Evolutionary conservation across 2,888 invertebrate genomes (phyloP), one percentile per base, ranked within the genome.

Genomic region (Sepioteuthis lessoniana): DNA sequence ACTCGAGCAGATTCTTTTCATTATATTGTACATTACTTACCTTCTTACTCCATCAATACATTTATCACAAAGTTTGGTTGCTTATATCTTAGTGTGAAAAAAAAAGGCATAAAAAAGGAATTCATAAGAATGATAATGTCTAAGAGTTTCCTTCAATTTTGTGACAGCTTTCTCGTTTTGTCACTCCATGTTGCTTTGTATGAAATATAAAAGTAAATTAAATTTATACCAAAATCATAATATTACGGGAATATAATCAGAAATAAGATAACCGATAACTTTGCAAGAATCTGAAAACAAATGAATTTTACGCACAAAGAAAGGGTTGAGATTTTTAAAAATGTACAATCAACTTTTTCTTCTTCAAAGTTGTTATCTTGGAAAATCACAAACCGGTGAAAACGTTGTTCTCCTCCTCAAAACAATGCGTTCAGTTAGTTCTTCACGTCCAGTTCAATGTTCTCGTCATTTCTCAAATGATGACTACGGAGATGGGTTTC

Each of bases 131-230:
- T 76, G 13, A n/a, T 35, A 16, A 76, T n/a, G n/a, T 35, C n/a
- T 76, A 76, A 76, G n/a, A 76, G n/a, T 76, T 76, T 76, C n/a
- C 76, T n/a, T 76, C 76, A 76, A 35, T n/a, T 76, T 76, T 76
- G 16, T 76, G 76, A 76, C 10, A 16, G n/a, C n/a, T 13, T n/a
- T 35, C 35, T 16, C 3, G n/a, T n/a, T 76, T n/a, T 55, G 21
- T 55, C 55, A 55, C 3, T 21, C 21, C 21, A 25, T 25, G 25
- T 55, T 55, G 25, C 16, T 76, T 76, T 76, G 76, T n/a, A 7
- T n/a, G n/a, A 76, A 76, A 35, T 16, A n/a, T 76, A 76, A 60
- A 60, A n/a, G 19, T n/a, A 16, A 76, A 76, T 25, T 55, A 25
- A 55, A 25, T 25, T 55, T 25, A 55, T 25, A 25, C 25, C 25